phyloP scores from a whole-genome alignment of 2,888 invertebrate genomes.

The Caenorhabditis sulstoni region DNA sequence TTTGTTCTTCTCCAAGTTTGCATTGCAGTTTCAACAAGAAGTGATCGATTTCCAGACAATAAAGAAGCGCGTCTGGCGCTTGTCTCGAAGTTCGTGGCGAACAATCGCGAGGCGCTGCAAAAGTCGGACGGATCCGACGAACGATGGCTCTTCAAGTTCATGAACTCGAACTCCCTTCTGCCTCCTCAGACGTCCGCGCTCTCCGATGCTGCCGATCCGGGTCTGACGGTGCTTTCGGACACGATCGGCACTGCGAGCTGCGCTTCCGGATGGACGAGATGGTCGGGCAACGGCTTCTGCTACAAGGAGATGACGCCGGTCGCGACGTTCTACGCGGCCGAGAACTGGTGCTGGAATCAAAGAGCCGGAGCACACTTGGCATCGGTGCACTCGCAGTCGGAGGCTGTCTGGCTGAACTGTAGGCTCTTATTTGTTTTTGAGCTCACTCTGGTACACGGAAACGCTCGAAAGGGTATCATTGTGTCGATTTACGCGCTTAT shows the following conservation, averaged over 20 bases:
- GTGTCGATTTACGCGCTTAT: too few relatives aligned
- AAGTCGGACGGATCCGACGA: constrained; percentile 21
- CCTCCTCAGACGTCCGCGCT: background rate
- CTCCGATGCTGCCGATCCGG: constrained; percentile 11
- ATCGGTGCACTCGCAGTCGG: constrained; percentile 28
- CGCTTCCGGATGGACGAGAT: constrained; percentile 35
- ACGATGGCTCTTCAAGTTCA: constrained; percentile 29
- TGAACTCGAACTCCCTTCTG: constrained; percentile 23
- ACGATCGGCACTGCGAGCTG: constrained; percentile 29
- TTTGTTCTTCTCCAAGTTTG: too few relatives aligned
- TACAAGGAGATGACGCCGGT: constrained; percentile 11
- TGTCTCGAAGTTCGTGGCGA: constrained; percentile 14
- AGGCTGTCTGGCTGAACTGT: constrained; percentile 36
- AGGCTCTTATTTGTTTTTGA: too few relatives aligned
- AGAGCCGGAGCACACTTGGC: constrained; percentile 38
- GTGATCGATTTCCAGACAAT: constrained; percentile 11
- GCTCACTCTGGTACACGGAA: too few relatives aligned
- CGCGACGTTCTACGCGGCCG: constrained; percentile 22
- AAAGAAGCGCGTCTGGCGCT: constrained; percentile 7
- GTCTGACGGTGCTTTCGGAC: constrained; percentile 14
- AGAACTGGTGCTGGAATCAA: constrained; percentile 37
- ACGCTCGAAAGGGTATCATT: too few relatives aligned
- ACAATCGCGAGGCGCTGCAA: constrained; percentile 16
- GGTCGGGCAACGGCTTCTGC: constrained; percentile 19
- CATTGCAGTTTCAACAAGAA: too few relatives aligned